A percentile compares a stretch with the other conserved stretches of the same genome.
Conservation (phyloP, 2,888 invertebrate species). For the Minunthozetes semirufus region DNA sequence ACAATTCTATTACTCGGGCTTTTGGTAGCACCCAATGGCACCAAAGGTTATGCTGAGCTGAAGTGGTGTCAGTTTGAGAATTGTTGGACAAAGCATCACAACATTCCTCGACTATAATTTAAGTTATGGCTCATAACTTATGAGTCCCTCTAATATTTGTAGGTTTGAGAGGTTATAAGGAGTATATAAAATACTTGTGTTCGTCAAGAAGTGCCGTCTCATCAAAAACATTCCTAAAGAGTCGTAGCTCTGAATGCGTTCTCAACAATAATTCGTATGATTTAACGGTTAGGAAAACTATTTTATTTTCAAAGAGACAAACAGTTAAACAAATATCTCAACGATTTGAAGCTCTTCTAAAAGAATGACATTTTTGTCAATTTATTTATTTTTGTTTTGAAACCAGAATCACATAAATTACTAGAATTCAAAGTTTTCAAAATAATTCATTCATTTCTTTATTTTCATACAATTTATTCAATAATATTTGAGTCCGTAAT, state of each 20-base stretch:
- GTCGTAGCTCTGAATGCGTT: not conserved
- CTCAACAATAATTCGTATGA: not conserved
- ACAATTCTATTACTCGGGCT: not conserved
- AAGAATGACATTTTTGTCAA: not conserved
- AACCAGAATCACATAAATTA: not conserved
- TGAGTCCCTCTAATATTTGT: not conserved
- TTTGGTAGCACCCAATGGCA: not conserved
- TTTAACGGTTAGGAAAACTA: not conserved
- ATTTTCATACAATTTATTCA: too few species aligned
- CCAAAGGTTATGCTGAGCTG: not conserved
- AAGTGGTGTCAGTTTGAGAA: too few species aligned
- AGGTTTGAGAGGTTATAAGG: constrained; percentile 12
- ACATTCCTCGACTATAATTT: not conserved
- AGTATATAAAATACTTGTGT: constrained; percentile 6
- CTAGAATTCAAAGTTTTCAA: too few species aligned
- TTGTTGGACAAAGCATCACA: not conserved
- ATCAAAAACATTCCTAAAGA: constrained; percentile 13
- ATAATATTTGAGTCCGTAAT: too few species aligned
- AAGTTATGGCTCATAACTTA: not conserved
- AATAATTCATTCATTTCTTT: too few species aligned
- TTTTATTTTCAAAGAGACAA: not conserved
- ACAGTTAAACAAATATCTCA: not conserved
- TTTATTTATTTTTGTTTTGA: not conserved
- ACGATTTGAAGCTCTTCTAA: not conserved
- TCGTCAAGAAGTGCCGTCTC: not conserved